Evolutionary conservation across 2,797 vertebrate genomes (phyloP), one percentile per base, ranked within the genome.

Genomic region (Coreius guichenoti): DNA sequence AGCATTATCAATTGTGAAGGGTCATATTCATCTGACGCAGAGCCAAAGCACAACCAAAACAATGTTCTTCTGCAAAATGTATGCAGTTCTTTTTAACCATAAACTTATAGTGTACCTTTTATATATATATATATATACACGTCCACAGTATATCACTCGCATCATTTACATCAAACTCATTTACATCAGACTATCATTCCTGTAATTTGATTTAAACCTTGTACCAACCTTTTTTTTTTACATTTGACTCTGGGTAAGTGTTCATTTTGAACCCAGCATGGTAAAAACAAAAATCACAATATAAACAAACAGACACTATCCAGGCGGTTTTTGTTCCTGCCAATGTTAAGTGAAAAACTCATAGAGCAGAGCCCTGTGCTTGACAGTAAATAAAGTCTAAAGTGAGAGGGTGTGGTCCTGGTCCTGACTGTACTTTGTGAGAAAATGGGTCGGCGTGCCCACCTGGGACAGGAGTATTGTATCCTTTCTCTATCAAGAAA

Each of bases 401-500:
- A 85, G 29, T 14, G 45, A 49, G 49, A 81, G 72, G 84, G 77
- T 83, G 69, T 56, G 43, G 56, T 72, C 68, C 77, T 43, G 36
- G 82, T 92, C 89, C 87, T 75, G 83, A 91, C 88, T 86, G 89
- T 86, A 56, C 36, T 85, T 88, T 90, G 90, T 86, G 90, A 91
- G 92, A 89, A 95, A 95, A 82, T 86, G 94, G 95, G 93, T 92
- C 93, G 93, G 58, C 91, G 84, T 89, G 92, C 89, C 93, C 94
- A 94, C 86, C 67, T 69, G 93, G 93, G 93, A 93, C 89, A 87
- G 87, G 54, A 88, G 91, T 91, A 93, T 94, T 94, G 91, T 93
- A 90, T 86, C 33, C 61, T 74, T 80, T 78, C 73, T 63, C 83
- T 80, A 76, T 54, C 21, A 12, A 58, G 29, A 73, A 31, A 63